phyloP scores from a whole-genome alignment of 2,797 vertebrate species.

The Paratrypauchen microcephalus region DNA sequence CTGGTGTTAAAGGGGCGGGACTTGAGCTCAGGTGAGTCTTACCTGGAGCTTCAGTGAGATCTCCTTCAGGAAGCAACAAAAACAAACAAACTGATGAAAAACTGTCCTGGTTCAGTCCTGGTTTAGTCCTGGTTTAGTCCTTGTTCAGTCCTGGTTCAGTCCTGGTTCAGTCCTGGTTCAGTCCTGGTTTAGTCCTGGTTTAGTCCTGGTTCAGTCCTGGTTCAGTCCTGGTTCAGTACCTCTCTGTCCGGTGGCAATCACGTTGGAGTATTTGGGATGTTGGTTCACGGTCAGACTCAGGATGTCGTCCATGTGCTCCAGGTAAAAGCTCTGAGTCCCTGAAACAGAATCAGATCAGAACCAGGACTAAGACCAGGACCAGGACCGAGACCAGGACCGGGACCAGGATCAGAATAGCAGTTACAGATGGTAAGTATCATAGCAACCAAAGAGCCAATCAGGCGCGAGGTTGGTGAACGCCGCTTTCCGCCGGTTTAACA shows the following conservation, averaged over 20 bases:
- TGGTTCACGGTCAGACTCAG: constrained; percentile 96
- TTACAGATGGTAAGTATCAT: too few relatives aligned
- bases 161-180: too few relatives aligned
- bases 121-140: too few relatives aligned
- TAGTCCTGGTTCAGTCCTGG: too few relatives aligned
- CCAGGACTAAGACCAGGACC: background rate
- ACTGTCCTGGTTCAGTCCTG: background rate
- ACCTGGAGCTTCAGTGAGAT: constrained; percentile 88
- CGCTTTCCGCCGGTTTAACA: too few relatives aligned
- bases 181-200: too few relatives aligned
- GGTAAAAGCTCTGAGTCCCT: constrained; percentile 97
- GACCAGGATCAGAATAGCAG: background rate
- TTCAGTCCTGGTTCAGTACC: constrained; percentile 67
- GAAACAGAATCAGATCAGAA: constrained; percentile 15
- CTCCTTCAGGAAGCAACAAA: constrained; percentile 88
- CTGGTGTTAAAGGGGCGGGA: background rate
- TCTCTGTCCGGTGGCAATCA: constrained; percentile 96
- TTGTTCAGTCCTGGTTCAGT: too few relatives aligned
- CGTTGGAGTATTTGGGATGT: constrained; percentile 94
- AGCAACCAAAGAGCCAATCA: too few relatives aligned
- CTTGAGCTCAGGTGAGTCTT: constrained; percentile 62
- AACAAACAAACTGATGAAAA: constrained; percentile 65
- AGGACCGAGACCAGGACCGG: background rate
- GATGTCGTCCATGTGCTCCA: constrained; percentile 97
- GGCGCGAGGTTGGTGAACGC: too few relatives aligned